Base-by-base conservation (phyloP, 2,888 invertebrate species). In the Cantharis lateralis region DNA sequence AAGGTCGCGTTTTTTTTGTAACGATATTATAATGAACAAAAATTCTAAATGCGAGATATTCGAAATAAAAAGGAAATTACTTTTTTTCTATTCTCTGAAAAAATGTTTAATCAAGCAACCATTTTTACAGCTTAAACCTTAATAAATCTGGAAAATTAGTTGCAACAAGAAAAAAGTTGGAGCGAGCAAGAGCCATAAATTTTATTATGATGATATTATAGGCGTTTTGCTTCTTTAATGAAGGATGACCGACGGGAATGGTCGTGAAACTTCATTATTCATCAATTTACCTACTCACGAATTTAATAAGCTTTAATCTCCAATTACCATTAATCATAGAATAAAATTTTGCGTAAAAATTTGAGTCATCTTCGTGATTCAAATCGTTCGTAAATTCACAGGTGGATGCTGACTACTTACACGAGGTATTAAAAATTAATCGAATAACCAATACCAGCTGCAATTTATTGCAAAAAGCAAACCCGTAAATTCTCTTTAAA, bases 231-330 rank as follows among this genome's bases (percentile, higher is more conserved):
- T 66, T 20, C 18, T 66, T 66, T 66, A 20, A 24, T 66, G 64
- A 66, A 66, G 64, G 64, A 64, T 66, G 64, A 24, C 64, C 64
- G n/a, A n/a, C 24, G 20, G 64, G 64, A 66, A 20, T 24, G 18
- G 64, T 24, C 16, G 64, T 20, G 24, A 66, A 66, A 66, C 64
- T 66, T 66, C n/a, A 66, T 66, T 66, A 66, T 66, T 66, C 64
- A 66, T 66, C 64, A 66, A 66, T 24, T 24, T 66, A 66, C 64
- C 64, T 66, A 63, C 63, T 20, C 18, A 63, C 18, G 64, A 66
- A 66, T 66, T 48, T 48, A 48, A 48, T 48, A 48, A 48, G 48
- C n/a, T 48, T 48, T 48, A 48, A 48, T 48, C 48, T 48, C 7
- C n/a, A 48, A 48, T 48, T 48, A 48, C 48, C n/a, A 48, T 48